Evolutionary conservation across 2,113 vertebrate species (phyloP), one percentile per base, ranked within the genome.

Genomic region (Coregonus clupeaformis): DNA sequence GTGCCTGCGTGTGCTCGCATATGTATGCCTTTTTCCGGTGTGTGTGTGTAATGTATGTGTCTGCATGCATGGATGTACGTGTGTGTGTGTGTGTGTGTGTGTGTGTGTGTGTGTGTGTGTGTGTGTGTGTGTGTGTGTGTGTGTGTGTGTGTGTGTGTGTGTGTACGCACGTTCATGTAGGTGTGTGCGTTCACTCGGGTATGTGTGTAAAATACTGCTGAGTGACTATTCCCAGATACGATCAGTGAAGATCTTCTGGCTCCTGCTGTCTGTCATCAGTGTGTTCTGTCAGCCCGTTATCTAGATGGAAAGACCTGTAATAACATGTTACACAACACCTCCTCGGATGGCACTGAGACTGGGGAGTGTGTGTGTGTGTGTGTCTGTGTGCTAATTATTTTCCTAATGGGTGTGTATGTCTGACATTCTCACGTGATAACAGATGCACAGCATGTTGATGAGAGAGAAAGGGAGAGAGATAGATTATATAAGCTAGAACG

Each of bases 311-410:
- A 63, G 55, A 24, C 67, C 42, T 47, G 67, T 62, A 76, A 45
- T 76, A 49, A 69, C 67, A 60, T 68, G 55, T 45, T 69, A 69
- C 13, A 57, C 64, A 36, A 72, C 24, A 42, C 13, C 24, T 36
- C 36, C 7, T 36, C 36, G 11, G 68, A 70, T 42, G 24, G 16
- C 68, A 47, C 24, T 2, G 49, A 7, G 6, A 25, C 32, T 70
- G 68, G 6, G 52, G 49, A 77, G 74, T 76, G 76, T 60, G 59
- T 73, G 72, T 67, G 55, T 6, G 2, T 59, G 68, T 42, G 6
- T 52, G 14, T 57, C 16, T 18, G 25, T 71, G 30, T 0, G 32
- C 32, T 36, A 6, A 36, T 9, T 36, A 36, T 36, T 36, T 1
- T 7, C 32, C 32, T 36, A 36, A 36, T 36, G 32, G 6, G 32